Base-by-base conservation (phyloP, 2,888 invertebrate species). In the Labia minor region DNA sequence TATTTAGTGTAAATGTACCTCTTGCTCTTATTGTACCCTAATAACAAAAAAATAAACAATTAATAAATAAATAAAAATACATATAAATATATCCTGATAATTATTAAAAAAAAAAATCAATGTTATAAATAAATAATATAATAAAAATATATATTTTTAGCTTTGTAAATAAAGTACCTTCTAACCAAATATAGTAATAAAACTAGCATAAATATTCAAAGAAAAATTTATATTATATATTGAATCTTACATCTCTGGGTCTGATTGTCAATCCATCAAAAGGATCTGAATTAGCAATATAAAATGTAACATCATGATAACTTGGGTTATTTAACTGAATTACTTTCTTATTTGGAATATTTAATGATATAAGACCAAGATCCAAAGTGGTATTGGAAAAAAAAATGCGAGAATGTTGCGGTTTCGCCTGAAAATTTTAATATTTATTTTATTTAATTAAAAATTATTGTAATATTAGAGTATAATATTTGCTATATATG, bases 21-120 rank as follows among this genome's bases (percentile, higher is more conserved):
- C 70, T 66, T 8, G 71, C 68, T 62, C 67, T 68, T 1, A 72
- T 67, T 1, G 69, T 66, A 8, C 72, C 72, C 4, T 64, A 14
- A 16, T 8, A 16, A 26, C 2, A 10, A 49, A 49, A 49, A 16
- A 49, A 49, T 11, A 16, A 49, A 49, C n/a, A 49, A n/a, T 49
- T 49, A 49, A 49, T 49, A 8, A 33, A 33, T 33, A 6, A 33
- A 33, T 6, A 33, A 33, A 11, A 33, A 11, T 33, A 33, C 6
- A 33, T 33, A 11, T 8, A 33, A n/a, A n/a, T n/a, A n/a, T n/a
- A n/a, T n/a, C n/a, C n/a, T n/a, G n/a, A n/a, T n/a, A n/a, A n/a
- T n/a, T n/a, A n/a, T n/a, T n/a, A n/a, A n/a, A n/a, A n/a, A n/a
- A n/a, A n/a, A n/a, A n/a, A n/a, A n/a, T n/a, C n/a, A n/a, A n/a